phyloP scores from a whole-genome alignment of 2,113 vertebrate genomes.

The Gila orcuttii region DNA sequence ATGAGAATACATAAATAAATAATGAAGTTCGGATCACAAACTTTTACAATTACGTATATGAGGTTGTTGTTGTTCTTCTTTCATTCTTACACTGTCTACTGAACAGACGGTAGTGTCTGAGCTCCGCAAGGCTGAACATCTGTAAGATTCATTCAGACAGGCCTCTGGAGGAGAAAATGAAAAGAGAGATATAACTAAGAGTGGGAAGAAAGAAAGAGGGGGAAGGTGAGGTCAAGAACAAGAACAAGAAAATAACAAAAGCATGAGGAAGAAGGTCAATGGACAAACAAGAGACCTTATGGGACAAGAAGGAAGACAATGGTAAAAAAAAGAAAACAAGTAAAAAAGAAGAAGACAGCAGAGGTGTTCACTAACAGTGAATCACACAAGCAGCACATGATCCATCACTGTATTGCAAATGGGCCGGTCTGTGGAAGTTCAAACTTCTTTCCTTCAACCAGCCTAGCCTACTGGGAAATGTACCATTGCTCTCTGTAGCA shows the following conservation, averaged over 20 bases:
- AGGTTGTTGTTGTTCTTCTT: background rate
- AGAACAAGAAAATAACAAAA: background rate
- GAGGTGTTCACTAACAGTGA: background rate
- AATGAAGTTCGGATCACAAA: background rate
- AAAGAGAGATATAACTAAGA: background rate
- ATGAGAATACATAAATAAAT: background rate
- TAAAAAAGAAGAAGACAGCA: background rate
- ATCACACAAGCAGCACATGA: background rate
- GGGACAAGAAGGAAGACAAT: background rate
- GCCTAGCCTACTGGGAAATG: background rate
- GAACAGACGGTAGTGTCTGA: constrained; percentile 1
- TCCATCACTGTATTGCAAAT: background rate
- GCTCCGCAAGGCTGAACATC: constrained; percentile 1
- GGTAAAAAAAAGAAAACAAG: background rate
- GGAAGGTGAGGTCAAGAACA: background rate
- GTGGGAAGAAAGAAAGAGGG: background rate
- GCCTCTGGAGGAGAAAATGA: constrained; percentile 6
- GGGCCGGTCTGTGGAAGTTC: background rate
- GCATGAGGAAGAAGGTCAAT: background rate
- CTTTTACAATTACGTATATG: background rate
- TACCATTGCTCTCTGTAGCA: background rate
- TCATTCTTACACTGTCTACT: background rate
- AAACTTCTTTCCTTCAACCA: background rate
- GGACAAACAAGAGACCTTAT: background rate
- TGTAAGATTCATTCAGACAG: constrained; percentile 20